Evolutionary conservation across 2,888 invertebrate species (phyloP).

Genomic region (Stomorhina lunata): DNA sequence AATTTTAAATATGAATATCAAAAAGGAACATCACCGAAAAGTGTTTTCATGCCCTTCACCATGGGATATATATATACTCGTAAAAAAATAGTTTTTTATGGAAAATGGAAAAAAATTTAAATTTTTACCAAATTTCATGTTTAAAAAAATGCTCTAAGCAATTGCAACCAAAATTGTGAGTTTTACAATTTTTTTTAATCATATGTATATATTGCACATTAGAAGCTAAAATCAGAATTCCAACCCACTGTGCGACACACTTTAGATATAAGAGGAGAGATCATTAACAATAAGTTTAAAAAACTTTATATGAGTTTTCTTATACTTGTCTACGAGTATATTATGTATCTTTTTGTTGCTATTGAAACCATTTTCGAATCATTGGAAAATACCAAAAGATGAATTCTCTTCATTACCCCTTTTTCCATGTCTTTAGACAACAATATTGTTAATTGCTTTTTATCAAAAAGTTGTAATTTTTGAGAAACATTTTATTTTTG

Average conservation of each 20-base stretch:
- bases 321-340: no score
- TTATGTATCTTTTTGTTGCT: conserved; percentile 17
- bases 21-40: no score
- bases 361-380: conserved; percentile 34
- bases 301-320: conserved; percentile 50
- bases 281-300: conserved; percentile 41
- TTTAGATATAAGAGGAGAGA: neutral
- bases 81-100: no score
- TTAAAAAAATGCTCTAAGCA: no score
- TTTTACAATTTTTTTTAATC: no score
- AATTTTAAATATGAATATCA: neutral
- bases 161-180: no score
- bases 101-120: no score
- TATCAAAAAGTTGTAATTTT: conserved; percentile 50
- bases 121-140: neutral
- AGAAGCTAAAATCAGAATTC: no score
- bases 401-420: neutral
- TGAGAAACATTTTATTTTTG: neutral
- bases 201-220: no score
- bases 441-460: conserved; percentile 44
- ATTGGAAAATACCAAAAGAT: neutral
- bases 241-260: conserved; percentile 13
- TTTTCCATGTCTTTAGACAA: no score
- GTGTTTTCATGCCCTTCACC: no score
- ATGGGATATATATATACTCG: no score